Evolutionary conservation across 2,797 vertebrate genomes (phyloP).

Genomic region (Pelobates cultripes): DNA sequence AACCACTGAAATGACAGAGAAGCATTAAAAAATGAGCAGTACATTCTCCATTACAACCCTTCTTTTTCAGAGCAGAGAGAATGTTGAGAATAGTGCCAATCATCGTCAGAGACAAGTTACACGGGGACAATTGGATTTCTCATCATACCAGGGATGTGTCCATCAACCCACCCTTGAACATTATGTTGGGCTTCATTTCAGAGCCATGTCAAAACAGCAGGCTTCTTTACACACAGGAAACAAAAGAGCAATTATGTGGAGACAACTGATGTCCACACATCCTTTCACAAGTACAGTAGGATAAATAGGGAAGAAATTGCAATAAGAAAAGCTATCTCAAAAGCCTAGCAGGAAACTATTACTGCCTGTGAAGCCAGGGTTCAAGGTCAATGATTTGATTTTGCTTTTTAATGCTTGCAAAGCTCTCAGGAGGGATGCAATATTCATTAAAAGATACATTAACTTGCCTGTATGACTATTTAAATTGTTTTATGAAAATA

Average conservation of each 20-base stretch:
- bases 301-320: constrained; percentile 6
- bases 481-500: neutral
- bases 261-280: constrained; percentile 2
- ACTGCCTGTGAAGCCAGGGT: neutral
- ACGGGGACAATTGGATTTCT: too few relatives aligned
- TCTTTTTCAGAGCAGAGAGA: too few relatives aligned
- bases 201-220: too few relatives aligned
- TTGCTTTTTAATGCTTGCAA: constrained; percentile 1
- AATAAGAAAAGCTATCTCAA: constrained; percentile 1
- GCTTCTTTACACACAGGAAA: constrained; percentile 12
- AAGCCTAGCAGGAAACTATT: neutral
- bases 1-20: too few relatives aligned
- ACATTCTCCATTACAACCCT: too few relatives aligned
- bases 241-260: constrained; percentile 1
- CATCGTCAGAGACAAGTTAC: too few relatives aligned
- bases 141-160: too few relatives aligned
- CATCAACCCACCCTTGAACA: too few relatives aligned
- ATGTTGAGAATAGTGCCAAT: too few relatives aligned
- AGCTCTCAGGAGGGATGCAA: neutral
- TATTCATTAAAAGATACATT: neutral
- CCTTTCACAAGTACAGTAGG: constrained; percentile 9
- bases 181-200: too few relatives aligned
- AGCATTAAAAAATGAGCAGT: too few relatives aligned
- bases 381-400: neutral
- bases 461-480: neutral